Evolutionary conservation across 2,113 vertebrate genomes (phyloP), one percentile per base, ranked within the genome.

Genomic region (Nothocercus nigrocapillus): DNA sequence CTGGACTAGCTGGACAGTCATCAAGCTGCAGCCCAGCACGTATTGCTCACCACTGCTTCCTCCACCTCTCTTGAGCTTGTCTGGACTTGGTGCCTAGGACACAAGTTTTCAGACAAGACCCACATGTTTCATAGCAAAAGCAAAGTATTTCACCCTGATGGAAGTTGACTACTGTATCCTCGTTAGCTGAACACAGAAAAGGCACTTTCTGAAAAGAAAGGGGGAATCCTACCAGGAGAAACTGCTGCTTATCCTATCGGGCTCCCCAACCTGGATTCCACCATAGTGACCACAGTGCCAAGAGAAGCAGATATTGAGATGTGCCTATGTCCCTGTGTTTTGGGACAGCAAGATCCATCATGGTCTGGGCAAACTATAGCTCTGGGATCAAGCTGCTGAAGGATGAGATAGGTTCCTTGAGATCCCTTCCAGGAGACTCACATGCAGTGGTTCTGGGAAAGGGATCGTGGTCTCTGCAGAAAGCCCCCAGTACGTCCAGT

Each of bases 401-500:
- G 32, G 13, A 15, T 24, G 28, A 34, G 53, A 20, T 8, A 53
- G 32, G 36, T 59, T 45, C 74, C 36, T 64, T 2, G 4, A 30
- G 40, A 34, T 24, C 34, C 25, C 20, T 38, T 53, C 36, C 63
- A 22, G 32, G n/a, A 54, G 16, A 7, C 17, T 68, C 32, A 27
- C 38, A 24, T 4, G n/a, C 7, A 28, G 32, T 61, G 19, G 28
- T 21, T 49, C 34, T 36, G 69, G 36, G 32, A 89, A 34, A 64
- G 59, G 58, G 58, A 40, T 16, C 1, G 0, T 24, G 44, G 15
- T 61, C 32, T 78, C 64, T 62, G 42, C 51, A 66, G 61, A 34
- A 59, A 12, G 5, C 7, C 16, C 24, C 44, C 14, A 16, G 44
- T 16, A 44, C 6, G 44, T 16, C 19, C 0, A 1, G 5, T 11